Conservation (phyloP, 2,888 invertebrate genomes). For the Platycheirus rosarum region DNA sequence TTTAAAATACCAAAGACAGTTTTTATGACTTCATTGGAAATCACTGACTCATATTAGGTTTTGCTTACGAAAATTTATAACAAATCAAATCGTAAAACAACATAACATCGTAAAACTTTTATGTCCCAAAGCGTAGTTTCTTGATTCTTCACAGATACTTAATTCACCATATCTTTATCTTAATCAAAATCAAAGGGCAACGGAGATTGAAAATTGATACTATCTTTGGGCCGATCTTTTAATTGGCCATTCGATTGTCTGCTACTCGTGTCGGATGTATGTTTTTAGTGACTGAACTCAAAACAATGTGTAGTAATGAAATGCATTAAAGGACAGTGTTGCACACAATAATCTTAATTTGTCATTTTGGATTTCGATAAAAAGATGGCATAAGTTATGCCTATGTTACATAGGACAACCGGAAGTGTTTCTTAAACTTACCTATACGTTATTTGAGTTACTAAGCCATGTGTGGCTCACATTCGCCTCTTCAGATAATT, state of each 20-base stretch:
- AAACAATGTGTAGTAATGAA: slow-evolving; percentile 47
- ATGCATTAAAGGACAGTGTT: slow-evolving; percentile 3
- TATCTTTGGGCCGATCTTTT: slow-evolving; percentile 66
- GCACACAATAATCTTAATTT: too few relatives aligned
- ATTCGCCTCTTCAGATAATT: too few relatives aligned
- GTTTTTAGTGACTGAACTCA: slow-evolving; percentile 27
- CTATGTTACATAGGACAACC: too few relatives aligned
- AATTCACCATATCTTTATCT: slow-evolving; percentile 12
- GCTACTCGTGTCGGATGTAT: slow-evolving; percentile 62
- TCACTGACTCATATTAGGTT: too few relatives aligned
- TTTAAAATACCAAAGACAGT: too few relatives aligned
- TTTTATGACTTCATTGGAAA: too few relatives aligned
- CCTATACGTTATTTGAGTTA: too few relatives aligned
- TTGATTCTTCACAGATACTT: not conserved
- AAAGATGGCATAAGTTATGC: too few relatives aligned
- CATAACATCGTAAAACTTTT: slow-evolving; percentile 19
- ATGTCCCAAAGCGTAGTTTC: not conserved
- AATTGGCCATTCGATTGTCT: slow-evolving; percentile 66
- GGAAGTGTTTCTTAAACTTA: too few relatives aligned
- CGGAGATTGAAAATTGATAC: slow-evolving; percentile 40
- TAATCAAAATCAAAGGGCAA: slow-evolving; percentile 19
- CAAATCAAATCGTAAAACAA: slow-evolving; percentile 9
- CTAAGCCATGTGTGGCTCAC: too few relatives aligned
- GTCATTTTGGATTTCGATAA: too few relatives aligned
- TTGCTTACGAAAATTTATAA: not conserved